Evolutionary conservation across 2,888 invertebrate species (phyloP), one percentile per base, ranked within the genome.

Genomic region (Cryptocheilus praepositus): DNA sequence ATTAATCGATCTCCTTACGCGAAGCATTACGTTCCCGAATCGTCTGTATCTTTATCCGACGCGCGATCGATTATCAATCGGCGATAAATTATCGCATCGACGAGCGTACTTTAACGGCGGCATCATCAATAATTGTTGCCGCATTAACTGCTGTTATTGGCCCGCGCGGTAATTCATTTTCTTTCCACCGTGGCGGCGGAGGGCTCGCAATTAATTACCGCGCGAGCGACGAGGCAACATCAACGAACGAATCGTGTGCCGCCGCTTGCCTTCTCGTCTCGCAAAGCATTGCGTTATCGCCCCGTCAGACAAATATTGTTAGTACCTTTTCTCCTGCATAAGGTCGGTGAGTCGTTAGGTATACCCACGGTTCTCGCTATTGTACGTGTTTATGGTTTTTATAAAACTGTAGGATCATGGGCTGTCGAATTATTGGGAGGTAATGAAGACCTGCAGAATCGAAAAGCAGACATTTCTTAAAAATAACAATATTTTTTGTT

Each of bases 111-210:
- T 77, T 79, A 79, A 73, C 70, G 36, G 73, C 79, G 61, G 66
- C 58, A 79, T 75, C 79, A 76, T 79, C 70, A 72, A 79, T 79
- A 76, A 76, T 73, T 69, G 66, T 67, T 68, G 66, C 64, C 71
- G 73, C 70, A 78, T 78, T 78, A 76, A 77, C 61, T 65, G 67
- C 67, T 73, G 70, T 79, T 73, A 77, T 79, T 76, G 70, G 68
- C 58, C 55, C 64, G 66, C 44, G 66, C 51, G 51, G 73, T 68
- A 73, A 77, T 77, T 71, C 57, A 76, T 77, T 18, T 36, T 36
- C 36, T 36, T 36, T 36, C 36, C 36, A 49, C 49, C n/a, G 28
- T 7, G 28, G 36, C 22, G 54, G 54, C 54, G 54, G 36, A n/a
- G 28, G 43, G 45, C 7, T 46, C 15, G 25, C 25, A 52, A 74